Evolutionary conservation across 1,140 invertebrate genomes (phyloP), one percentile per base, ranked within the genome.

Genomic region (Holcopasites calliopsidis): DNA sequence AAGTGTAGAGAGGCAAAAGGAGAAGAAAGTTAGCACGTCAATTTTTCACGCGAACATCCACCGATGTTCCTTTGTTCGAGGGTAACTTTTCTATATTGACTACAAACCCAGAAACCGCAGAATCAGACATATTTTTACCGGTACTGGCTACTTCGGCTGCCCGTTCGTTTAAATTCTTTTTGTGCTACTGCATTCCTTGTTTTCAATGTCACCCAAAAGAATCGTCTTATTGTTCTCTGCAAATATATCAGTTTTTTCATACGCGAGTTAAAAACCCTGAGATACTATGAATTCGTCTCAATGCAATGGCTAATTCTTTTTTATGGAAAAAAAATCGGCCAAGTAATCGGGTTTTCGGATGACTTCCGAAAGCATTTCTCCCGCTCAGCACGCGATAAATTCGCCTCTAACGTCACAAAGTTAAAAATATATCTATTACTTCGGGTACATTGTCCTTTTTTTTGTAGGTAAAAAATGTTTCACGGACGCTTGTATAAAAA

Each of bases 321-420:
- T 21, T 33, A 44, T 65, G 28, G 8, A 44, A 58, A n/a, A n/a
- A n/a, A 50, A 42, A 47, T 55, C 28, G 33, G 11, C 23, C 38
- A 33, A n/a, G 62, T 23, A 11, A 75, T 49, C 8, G 1, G 35
- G 33, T 54, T 42, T 62, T 3, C 33, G 23, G 16, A 26, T 47
- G 40, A 33, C 40, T 50, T 23, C n/a, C 16, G 42, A 69, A 69
- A 38, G n/a, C n/a, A n/a, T n/a, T 57, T 47, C 64, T 57, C 57
- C 57, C 57, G 52, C 28, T 38, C 50, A 57, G 69, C 75, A 73
- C 69, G 69, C 69, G 58, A 73, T 57, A 64, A 77, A 72, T 55
- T 38, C 26, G 23, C 3, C 2, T 42, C 5, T 0, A 31, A 21
- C 18, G n/a, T 57, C 13, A 23, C n/a, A 47, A 18, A 26, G 4